Evolutionary conservation across 2,888 invertebrate species (phyloP).

Genomic region (Plebejus melissa): DNA sequence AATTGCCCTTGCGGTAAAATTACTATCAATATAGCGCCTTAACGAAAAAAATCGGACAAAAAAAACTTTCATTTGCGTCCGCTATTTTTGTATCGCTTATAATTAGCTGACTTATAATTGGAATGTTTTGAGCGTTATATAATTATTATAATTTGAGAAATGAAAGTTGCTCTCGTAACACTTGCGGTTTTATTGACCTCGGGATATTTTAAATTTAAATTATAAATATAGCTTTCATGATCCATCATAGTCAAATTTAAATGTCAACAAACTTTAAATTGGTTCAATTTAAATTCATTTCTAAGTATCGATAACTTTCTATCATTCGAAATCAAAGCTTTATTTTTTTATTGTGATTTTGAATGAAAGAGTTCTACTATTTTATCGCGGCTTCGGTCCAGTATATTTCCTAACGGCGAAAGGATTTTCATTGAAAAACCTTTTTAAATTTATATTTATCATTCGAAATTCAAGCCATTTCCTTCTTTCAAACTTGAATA

Average conservation of each 20-base stretch:
- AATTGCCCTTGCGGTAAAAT: no score
- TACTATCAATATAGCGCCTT: no score
- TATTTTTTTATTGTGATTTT: not conserved
- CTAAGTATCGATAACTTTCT: not conserved
- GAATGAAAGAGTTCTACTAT: no score
- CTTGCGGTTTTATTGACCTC: slow-evolving; percentile 15
- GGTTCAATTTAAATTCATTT: not conserved
- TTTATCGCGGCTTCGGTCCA: no score
- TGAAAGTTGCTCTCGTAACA: not conserved
- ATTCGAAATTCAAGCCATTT: no score
- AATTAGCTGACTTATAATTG: slow-evolving; percentile 7
- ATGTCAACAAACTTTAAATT: not conserved
- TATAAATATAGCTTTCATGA: not conserved
- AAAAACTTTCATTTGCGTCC: not conserved
- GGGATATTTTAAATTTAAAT: slow-evolving; percentile 12
- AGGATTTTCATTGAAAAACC: no score
- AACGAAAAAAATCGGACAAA: not conserved
- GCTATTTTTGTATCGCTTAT: not conserved
- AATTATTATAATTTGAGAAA: slow-evolving; percentile 19
- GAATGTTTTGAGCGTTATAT: slow-evolving; percentile 6
- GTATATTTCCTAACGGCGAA: no score
- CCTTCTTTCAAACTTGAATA: no score
- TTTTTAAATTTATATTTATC: no score
- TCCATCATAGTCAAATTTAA: not conserved
- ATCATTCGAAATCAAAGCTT: not conserved